Percentiles rank a stretch among this genome's conserved stretches.
These are phyloP conservation scores for Eidolon helvum DNA, from an alignment of 2,113 vertebrate genomes.

Conservation along the genomic window DNA sequence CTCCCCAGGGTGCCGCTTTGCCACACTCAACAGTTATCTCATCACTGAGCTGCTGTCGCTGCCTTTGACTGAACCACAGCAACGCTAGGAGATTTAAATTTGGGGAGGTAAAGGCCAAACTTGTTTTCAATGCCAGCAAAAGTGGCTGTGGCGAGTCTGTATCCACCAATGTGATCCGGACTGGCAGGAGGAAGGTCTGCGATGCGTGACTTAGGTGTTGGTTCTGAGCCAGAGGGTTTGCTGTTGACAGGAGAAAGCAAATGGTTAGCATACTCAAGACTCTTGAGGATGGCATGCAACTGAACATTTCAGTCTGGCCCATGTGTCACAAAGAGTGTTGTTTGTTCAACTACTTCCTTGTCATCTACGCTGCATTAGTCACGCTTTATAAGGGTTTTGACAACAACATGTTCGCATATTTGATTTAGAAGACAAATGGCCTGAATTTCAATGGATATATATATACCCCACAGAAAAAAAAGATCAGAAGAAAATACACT, in stretches of 20 bases:
- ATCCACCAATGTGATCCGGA: constrained; percentile 94
- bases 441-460: neutral
- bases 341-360: neutral
- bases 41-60: constrained; percentile 66
- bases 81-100: constrained; percentile 87
- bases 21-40: neutral
- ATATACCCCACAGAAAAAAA: neutral
- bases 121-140: constrained; percentile 97
- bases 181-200: constrained; percentile 90
- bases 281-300: fast-evolving
- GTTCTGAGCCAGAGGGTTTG: constrained; percentile 90
- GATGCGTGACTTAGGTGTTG: constrained; percentile 86
- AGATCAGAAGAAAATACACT: neutral
- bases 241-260: constrained; percentile 81
- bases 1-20: constrained; percentile 31
- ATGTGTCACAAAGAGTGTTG: neutral
- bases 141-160: constrained; percentile 93
- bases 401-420: neutral
- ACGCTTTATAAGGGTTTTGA: neutral
- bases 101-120: constrained; percentile 96
- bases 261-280: neutral
- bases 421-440: neutral
- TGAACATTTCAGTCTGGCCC: neutral
- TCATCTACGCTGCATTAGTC: neutral
- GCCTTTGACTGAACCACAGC: constrained; percentile 82